phyloP scores from a whole-genome alignment of 92 coral and sea anemone species.

The Porites evermanni region DNA sequence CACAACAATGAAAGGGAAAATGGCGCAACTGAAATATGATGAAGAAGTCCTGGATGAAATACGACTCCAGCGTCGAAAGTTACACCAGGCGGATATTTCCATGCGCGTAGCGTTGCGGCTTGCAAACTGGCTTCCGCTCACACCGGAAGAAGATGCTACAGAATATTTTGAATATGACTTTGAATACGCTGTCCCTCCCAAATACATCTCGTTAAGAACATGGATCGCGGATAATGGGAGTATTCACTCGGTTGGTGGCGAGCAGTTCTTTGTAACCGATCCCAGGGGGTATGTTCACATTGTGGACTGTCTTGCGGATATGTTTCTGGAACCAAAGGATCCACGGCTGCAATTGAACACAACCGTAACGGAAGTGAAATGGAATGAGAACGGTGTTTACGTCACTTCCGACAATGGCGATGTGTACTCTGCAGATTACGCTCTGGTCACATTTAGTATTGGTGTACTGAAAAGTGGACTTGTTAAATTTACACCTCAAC shows the following conservation, averaged over 20 bases:
- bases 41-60: constrained; percentile 45
- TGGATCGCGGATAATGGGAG: constrained; percentile 59
- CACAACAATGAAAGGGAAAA: constrained; percentile 60
- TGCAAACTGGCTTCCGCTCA: constrained; percentile 77
- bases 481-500: constrained; percentile 63
- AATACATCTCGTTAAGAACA: constrained; percentile 64
- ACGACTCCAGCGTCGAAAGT: constrained; percentile 50
- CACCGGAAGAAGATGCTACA: constrained; percentile 56
- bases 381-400: constrained; percentile 56
- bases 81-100: constrained; percentile 69
- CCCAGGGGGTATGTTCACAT: constrained; percentile 70
- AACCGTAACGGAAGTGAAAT: constrained; percentile 61
- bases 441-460: constrained; percentile 82
- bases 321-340: constrained; percentile 69
- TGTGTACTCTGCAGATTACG: constrained; percentile 71
- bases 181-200: constrained; percentile 84
- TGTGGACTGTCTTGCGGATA: constrained; percentile 73
- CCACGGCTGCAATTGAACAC: constrained; percentile 69
- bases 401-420: constrained; percentile 67
- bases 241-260: constrained; percentile 58
- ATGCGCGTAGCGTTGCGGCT: constrained; percentile 72
- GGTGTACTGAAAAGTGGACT: constrained; percentile 82
- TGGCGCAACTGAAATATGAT: constrained; percentile 36
- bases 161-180: constrained; percentile 84
- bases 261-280: constrained; percentile 83